Evolutionary conservation across 2,113 vertebrate species (phyloP).

Genomic region (Tursiops truncatus): DNA sequence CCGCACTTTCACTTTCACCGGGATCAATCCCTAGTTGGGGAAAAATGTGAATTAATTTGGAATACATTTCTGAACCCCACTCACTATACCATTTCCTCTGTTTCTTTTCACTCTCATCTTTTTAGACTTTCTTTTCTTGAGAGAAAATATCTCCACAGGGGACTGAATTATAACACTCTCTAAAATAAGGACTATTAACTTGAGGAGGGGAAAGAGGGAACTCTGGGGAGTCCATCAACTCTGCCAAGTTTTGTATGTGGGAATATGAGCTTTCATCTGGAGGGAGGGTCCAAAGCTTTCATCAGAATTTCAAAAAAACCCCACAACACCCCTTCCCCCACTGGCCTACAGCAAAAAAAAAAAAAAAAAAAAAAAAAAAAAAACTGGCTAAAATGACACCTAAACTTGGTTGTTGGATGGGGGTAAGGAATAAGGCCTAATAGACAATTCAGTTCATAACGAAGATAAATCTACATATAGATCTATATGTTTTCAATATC

Average conservation of each 20-base stretch:
- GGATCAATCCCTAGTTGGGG: neutral
- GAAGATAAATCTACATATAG: neutral
- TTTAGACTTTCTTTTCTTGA: neutral
- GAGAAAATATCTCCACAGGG: neutral
- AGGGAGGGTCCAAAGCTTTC: neutral
- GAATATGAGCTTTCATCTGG: neutral
- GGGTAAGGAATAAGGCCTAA: neutral
- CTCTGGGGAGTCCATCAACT: neutral
- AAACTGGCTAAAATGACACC: neutral
- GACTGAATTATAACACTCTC: neutral
- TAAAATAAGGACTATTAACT: neutral
- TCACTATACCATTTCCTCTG: neutral
- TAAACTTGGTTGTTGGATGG: neutral
- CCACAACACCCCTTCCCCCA: neutral
- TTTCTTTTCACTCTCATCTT: neutral
- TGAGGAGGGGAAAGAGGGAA: neutral
- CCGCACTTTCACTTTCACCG: neutral
- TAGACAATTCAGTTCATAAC: constrained; percentile 5
- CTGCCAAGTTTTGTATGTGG: neutral
- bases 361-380: neutral
- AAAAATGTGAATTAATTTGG: neutral
- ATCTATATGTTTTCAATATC: neutral
- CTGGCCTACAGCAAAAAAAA: neutral
- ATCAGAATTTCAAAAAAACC: neutral
- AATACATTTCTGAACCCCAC: neutral